These are phyloP conservation scores for Apis laboriosa DNA, from an alignment of 1,140 invertebrate genomes.

Conservation along the genomic window DNA sequence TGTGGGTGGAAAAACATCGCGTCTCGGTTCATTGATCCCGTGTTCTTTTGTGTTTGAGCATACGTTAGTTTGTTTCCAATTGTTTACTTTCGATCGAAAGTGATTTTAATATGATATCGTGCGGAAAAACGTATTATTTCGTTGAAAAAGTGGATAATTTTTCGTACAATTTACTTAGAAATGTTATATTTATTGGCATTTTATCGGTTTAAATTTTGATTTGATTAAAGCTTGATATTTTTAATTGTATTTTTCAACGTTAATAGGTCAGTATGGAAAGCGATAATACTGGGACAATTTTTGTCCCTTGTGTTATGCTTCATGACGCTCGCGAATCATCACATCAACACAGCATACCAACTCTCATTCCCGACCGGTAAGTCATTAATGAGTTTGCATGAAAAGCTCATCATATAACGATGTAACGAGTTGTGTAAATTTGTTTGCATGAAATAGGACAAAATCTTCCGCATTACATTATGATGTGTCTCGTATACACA, in stretches of 20 bases:
- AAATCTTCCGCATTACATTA: constrained; percentile 89
- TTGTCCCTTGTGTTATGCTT: constrained; percentile 88
- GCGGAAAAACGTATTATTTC: not conserved
- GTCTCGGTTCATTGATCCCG: not conserved
- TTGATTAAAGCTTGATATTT: not conserved
- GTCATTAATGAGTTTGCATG: constrained; percentile 31
- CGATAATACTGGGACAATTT: constrained; percentile 89
- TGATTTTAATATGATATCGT: not conserved
- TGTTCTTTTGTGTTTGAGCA: not conserved
- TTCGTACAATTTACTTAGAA: not conserved
- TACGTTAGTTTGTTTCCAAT: not conserved
- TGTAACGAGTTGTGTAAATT: not conserved
- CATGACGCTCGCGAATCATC: constrained; percentile 88
- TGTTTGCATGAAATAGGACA: constrained; percentile 82
- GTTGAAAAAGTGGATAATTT: no score
- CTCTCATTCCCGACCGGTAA: constrained; percentile 87
- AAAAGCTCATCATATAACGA: not conserved
- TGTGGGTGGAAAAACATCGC: not conserved
- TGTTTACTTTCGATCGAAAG: not conserved
- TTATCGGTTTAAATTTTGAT: not conserved
- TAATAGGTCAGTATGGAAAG: constrained; percentile 87
- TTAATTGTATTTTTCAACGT: not conserved
- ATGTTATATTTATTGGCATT: no score
- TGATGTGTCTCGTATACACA: constrained; percentile 89
- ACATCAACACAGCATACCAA: constrained; percentile 86